Conservation (phyloP, 64 coral and sea anemone genomes). For the Stichodactyla helianthus region DNA sequence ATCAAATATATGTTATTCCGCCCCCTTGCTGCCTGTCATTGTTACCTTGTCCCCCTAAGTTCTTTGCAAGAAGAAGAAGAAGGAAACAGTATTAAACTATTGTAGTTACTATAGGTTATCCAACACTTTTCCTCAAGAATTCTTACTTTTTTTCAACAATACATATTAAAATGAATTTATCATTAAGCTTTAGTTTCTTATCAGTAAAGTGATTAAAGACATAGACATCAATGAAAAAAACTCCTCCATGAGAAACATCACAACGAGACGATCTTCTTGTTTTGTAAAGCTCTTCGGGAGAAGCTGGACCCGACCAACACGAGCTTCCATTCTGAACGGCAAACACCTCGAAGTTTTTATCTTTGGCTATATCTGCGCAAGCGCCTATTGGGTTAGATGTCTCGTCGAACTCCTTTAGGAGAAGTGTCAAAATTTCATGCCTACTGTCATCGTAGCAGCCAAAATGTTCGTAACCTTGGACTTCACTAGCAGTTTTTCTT, state of each 20-base stretch:
- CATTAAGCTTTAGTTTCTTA: background rate
- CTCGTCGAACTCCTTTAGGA: background rate
- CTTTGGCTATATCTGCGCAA: background rate
- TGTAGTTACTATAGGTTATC: no score
- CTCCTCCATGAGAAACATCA: background rate
- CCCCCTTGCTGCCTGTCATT: background rate
- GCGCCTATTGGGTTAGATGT: background rate
- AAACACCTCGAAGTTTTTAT: background rate
- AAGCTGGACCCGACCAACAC: background rate
- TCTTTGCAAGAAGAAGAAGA: no score
- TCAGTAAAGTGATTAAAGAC: background rate
- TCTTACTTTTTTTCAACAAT: no score
- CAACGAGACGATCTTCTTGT: background rate
- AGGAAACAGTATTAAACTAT: no score
- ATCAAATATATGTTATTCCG: no score
- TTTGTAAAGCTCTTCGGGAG: background rate
- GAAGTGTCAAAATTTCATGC: background rate
- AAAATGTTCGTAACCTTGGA: background rate
- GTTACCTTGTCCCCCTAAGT: no score
- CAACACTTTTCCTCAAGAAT: no score
- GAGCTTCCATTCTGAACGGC: background rate
- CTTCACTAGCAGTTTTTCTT: background rate
- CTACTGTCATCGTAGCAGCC: slow-evolving; percentile 1
- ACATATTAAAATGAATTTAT: no score
- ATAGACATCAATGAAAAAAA: background rate